These are phyloP conservation scores for Mustela nigripes DNA, from an alignment of 2,113 vertebrate genomes.

Conservation along the genomic window DNA sequence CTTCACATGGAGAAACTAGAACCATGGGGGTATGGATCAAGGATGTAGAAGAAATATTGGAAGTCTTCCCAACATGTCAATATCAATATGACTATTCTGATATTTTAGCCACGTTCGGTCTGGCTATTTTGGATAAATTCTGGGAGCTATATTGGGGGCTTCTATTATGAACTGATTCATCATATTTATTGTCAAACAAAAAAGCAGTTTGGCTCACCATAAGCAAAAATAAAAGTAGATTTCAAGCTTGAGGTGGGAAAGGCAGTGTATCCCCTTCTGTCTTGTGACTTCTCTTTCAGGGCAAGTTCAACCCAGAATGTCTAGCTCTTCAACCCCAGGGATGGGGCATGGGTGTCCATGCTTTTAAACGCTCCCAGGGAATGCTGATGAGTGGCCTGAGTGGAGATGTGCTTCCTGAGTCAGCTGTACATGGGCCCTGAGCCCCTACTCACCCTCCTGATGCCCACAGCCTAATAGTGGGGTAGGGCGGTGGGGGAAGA, in stretches of 20 bases:
- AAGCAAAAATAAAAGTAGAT: not conserved
- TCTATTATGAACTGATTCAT: not conserved
- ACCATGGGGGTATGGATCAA: not conserved
- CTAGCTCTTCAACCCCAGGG: not conserved
- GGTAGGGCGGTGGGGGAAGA: rapidly evolving
- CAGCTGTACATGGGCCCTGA: not conserved
- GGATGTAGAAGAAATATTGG: not conserved
- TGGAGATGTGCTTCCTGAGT: not conserved
- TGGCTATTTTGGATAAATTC: slow-evolving; percentile 43
- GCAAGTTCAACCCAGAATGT: not conserved
- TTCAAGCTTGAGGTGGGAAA: not conserved
- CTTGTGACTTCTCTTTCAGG: not conserved
- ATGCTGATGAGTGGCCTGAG: not conserved
- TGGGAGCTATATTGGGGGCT: not conserved
- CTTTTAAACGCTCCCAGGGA: not conserved
- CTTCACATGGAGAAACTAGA: not conserved
- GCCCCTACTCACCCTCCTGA: not conserved
- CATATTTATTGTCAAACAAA: not conserved
- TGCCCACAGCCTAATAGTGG: not conserved
- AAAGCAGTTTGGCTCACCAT: not conserved
- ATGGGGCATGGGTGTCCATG: not conserved
- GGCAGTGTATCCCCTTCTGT: not conserved
- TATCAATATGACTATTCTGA: not conserved
- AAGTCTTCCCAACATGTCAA: not conserved
- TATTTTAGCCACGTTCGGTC: slow-evolving; percentile 11